These are phyloP conservation scores for Pluvialis apricaria DNA, from an alignment of 2,113 vertebrate species.

Conservation along the genomic window DNA sequence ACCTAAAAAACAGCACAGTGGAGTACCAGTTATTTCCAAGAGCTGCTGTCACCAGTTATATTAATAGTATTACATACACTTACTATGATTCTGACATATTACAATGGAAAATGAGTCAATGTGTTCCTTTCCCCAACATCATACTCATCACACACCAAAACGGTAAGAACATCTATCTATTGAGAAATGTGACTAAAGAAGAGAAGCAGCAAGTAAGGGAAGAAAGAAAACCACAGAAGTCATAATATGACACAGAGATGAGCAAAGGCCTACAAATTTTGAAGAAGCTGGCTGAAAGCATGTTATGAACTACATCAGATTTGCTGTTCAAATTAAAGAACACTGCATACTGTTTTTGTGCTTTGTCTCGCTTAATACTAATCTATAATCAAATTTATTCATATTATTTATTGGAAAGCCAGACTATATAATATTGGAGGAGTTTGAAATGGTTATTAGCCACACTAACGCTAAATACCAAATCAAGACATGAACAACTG, in stretches of 20 bases:
- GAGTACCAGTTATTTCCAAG: background rate
- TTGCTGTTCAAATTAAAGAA: background rate
- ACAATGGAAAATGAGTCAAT: background rate
- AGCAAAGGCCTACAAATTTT: background rate
- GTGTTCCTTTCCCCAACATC: background rate
- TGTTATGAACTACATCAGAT: background rate
- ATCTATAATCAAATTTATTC: background rate
- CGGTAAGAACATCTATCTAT: too few species aligned
- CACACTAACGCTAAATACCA: background rate
- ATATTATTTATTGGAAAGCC: background rate
- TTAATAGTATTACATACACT: background rate
- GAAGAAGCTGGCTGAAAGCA: background rate
- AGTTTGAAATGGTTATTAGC: background rate
- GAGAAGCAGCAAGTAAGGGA: background rate
- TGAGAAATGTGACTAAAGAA: background rate
- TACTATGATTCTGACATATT: background rate
- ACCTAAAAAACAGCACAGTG: constrained; percentile 72
- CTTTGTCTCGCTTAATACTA: background rate
- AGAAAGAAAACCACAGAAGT: background rate
- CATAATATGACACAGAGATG: background rate
- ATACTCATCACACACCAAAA: background rate
- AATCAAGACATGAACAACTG: background rate
- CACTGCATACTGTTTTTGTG: background rate
- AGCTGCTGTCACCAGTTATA: background rate
- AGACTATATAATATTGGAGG: background rate